Percentiles rank a stretch among this genome's conserved stretches.
These are phyloP conservation scores for Fringilla coelebs DNA, from an alignment of 2,797 vertebrate species.

Conservation along the genomic window DNA sequence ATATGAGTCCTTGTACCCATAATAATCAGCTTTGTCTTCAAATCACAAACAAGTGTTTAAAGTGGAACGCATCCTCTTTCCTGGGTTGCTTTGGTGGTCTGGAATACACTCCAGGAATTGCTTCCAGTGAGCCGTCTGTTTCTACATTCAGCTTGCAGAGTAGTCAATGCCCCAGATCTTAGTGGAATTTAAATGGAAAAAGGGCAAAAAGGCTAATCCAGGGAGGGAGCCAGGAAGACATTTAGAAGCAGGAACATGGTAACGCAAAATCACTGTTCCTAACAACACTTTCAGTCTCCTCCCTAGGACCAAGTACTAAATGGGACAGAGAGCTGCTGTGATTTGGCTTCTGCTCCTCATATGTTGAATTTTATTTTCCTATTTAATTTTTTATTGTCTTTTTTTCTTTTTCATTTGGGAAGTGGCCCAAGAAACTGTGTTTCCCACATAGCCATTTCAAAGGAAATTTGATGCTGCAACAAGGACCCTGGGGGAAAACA, in stretches of 20 bases:
- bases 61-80: neutral
- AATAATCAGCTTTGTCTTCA: neutral
- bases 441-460: conserved; percentile 64
- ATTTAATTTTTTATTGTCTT: conserved; percentile 52
- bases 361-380: conserved; percentile 57
- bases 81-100: conserved; percentile 50
- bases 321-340: conserved; percentile 15
- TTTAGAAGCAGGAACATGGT: conserved; percentile 1
- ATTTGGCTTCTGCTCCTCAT: conserved; percentile 52
- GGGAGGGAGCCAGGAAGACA: conserved; percentile 12
- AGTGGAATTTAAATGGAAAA: conserved; percentile 58
- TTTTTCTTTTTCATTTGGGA: conserved; percentile 50
- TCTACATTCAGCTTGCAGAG: neutral
- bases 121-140: neutral
- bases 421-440: conserved; percentile 51
- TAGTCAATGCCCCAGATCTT: conserved; percentile 33
- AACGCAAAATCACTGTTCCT: conserved; percentile 22
- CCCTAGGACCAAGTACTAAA: conserved; percentile 24
- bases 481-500: conserved; percentile 39
- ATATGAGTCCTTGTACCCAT: neutral
- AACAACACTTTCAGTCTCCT: neutral
- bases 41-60: neutral
- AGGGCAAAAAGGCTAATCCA: conserved; percentile 59
- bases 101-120: conserved; percentile 30
- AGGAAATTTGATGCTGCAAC: conserved; percentile 57